These are phyloP conservation scores for Lepidurus packardi DNA, from an alignment of 1,140 invertebrate species.

Conservation along the genomic window DNA sequence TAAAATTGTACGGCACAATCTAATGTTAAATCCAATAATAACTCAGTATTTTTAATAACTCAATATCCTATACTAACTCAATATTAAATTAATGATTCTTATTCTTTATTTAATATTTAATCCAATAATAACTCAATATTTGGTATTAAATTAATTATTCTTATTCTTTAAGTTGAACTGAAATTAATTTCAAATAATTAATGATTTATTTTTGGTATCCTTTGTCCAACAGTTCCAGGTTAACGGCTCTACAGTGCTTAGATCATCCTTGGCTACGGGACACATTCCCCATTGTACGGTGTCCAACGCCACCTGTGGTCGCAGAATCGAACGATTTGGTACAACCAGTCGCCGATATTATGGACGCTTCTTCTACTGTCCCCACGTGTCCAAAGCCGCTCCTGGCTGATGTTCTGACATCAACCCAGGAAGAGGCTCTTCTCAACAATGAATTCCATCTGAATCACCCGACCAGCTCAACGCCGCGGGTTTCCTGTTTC, in stretches of 20 bases:
- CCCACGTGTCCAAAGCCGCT: not conserved
- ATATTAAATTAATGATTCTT: no score
- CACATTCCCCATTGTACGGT: constrained; percentile 17
- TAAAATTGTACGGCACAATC: no score
- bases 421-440: not conserved
- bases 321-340: not conserved
- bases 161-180: no score
- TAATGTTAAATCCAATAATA: no score
- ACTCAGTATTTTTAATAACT: no score
- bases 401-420: not conserved
- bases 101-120: no score
- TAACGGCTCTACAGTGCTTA: constrained; percentile 58
- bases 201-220: constrained; percentile 33
- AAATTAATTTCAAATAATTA: no score
- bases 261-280: constrained; percentile 56
- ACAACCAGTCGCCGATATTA: not conserved
- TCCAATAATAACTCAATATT: no score
- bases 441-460: not conserved
- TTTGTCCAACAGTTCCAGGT: constrained; percentile 51
- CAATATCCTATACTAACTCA: no score
- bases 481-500: not conserved
- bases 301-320: constrained; percentile 24
- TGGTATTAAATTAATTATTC: no score
- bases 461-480: not conserved
- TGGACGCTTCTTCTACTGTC: not conserved